Conservation (phyloP, 2,797 vertebrate genomes). For the Heliangelus exortis region DNA sequence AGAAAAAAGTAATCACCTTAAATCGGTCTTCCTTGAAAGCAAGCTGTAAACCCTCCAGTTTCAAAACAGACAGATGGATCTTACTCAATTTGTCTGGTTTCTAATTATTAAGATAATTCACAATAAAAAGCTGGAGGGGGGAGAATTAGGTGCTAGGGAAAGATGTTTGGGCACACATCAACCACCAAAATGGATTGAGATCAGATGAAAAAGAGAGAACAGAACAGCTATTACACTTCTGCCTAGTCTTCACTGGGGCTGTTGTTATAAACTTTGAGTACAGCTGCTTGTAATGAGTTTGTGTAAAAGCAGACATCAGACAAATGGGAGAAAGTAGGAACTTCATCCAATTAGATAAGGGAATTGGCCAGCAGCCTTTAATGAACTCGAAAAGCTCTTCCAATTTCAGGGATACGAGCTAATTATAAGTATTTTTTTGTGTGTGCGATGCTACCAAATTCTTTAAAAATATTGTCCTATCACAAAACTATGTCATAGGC, state of each 20-base stretch:
- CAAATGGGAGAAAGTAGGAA: slow-evolving; percentile 60
- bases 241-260: slow-evolving; percentile 12
- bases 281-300: slow-evolving; percentile 74
- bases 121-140: neutral
- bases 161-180: neutral
- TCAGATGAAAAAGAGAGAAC: slow-evolving; percentile 38
- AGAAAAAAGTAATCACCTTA: slow-evolving; percentile 32
- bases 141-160: slow-evolving; percentile 34
- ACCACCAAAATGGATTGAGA: neutral
- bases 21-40: slow-evolving; percentile 30
- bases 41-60: slow-evolving; percentile 3
- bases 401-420: slow-evolving; percentile 65
- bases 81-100: slow-evolving; percentile 24
- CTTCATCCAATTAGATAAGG: slow-evolving; percentile 68
- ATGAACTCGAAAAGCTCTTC: slow-evolving; percentile 64
- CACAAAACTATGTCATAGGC: slow-evolving; percentile 49
- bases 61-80: slow-evolving; percentile 18
- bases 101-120: slow-evolving; percentile 10
- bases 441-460: slow-evolving; percentile 39
- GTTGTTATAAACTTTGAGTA: slow-evolving; percentile 59
- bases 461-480: slow-evolving; percentile 62
- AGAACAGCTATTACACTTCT: slow-evolving; percentile 41
- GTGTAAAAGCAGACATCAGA: slow-evolving; percentile 63
- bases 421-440: slow-evolving; percentile 70
- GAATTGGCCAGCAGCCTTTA: slow-evolving; percentile 61